Base-by-base conservation (phyloP, 1,140 invertebrate genomes). In the Drosophila miranda region DNA sequence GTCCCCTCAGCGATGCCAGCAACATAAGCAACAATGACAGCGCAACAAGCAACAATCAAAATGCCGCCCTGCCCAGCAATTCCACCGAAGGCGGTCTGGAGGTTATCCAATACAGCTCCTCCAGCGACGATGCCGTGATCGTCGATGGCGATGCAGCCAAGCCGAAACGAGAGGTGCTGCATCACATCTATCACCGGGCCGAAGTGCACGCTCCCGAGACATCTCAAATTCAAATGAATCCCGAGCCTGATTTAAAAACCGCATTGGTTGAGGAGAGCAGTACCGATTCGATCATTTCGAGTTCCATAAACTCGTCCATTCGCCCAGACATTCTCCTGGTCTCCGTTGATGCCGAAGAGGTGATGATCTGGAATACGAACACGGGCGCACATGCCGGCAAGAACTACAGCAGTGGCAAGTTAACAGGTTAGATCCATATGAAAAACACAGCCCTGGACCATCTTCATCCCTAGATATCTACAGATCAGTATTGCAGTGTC, bases 141-240 rank as follows among this genome's bases (percentile, higher is more conserved):
- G 86, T 90, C 0, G 83, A 90, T 53, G 84, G 89, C 1, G 78
- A 81, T 7, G 73, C 89, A 6, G 57, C 75, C 16, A 88, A 89
- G 50, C 80, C 81, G 26, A 82, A 89, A 13, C 55, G 75, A 14
- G 81, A 89, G 38, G 77, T 89, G 0, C 59, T 89, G 6, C 82
- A 89, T 60, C 82, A 84, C 28, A 87, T 89, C 34, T 81, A 90
- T 13, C 89, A 90, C 49, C 80, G 88, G 23, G 89, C 83, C 0
- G 84, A 90, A 51, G 72, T 90, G 6, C 88, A 90, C 48, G 73
- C 67, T 6, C 60, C 80, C 1, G 71, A 62, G 26, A 61, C 68
- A 0, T 61, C 74, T 0, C 60, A 60, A 34, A 21, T 41, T 0
- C 60, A 60, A 34, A 21, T 34, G 6, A 52, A 63, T n/a, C 3